Evolutionary conservation across 2,797 vertebrate genomes (phyloP).

Genomic region (Pipistrellus kuhlii): DNA sequence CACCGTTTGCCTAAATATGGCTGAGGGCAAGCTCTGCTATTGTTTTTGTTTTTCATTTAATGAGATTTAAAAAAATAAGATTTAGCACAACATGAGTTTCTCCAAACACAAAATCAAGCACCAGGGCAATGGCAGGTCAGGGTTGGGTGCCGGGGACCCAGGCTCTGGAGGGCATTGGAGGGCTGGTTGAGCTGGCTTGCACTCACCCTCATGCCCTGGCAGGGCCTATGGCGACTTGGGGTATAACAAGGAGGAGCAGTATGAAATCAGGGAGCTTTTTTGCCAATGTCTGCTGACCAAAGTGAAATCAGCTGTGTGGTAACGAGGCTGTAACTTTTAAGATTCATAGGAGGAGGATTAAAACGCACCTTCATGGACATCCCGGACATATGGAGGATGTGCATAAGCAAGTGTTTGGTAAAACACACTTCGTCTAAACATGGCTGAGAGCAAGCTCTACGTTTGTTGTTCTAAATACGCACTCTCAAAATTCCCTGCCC

Average conservation of each 20-base stretch:
- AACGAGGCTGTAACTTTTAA: slow-evolving; percentile 63
- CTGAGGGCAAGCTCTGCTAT: background rate
- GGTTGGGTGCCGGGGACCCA: background rate
- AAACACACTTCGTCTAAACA: slow-evolving; percentile 56
- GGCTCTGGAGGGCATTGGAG: background rate
- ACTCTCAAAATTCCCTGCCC: background rate
- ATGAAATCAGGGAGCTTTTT: slow-evolving; percentile 32
- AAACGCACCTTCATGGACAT: background rate
- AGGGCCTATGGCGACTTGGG: background rate
- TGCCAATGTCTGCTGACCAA: slow-evolving; percentile 54
- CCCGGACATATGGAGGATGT: background rate
- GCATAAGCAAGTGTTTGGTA: slow-evolving; percentile 61
- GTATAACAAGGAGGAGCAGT: background rate
- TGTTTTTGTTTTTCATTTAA: background rate
- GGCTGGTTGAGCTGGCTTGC: background rate
- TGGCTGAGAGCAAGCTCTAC: background rate
- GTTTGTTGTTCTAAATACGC: background rate
- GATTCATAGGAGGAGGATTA: slow-evolving; percentile 9
- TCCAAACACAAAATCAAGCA: background rate
- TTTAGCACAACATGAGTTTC: background rate
- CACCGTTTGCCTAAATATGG: slow-evolving; percentile 28
- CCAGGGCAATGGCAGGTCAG: rapidly evolving
- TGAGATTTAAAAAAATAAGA: background rate
- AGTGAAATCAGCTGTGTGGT: slow-evolving; percentile 49
- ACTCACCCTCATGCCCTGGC: background rate